These are phyloP conservation scores for Ovibos moschatus DNA, from an alignment of 2,113 vertebrate genomes.

Conservation along the genomic window DNA sequence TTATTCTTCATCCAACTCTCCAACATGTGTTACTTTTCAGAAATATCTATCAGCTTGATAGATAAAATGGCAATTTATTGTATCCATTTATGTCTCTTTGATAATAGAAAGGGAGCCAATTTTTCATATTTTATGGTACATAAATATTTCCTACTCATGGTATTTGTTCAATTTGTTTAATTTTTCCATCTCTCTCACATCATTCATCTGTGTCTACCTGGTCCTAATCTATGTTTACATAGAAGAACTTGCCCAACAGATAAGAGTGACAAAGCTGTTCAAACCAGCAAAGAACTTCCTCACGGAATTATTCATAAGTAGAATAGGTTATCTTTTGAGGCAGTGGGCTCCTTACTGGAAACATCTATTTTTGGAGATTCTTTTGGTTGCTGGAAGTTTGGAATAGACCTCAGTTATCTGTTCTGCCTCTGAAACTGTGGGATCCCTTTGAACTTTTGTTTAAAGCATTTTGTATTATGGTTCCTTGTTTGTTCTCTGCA, in stretches of 20 bases:
- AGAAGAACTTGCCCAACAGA: not conserved
- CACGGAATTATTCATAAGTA: not conserved
- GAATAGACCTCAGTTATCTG: not conserved
- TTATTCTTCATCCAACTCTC: not conserved
- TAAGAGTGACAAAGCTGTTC: not conserved
- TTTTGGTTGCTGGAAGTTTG: not conserved
- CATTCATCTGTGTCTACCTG: not conserved
- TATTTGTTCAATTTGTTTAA: slow-evolving; percentile 1
- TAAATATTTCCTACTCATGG: not conserved
- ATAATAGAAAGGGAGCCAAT: not conserved
- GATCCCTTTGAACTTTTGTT: not conserved
- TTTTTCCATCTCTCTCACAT: not conserved
- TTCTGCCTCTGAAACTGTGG: not conserved
- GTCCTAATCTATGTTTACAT: not conserved
- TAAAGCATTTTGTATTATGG: not conserved
- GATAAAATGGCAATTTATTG: not conserved
- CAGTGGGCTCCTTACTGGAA: not conserved
- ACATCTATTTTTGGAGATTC: not conserved
- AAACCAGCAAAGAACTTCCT: not conserved
- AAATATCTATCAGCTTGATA: not conserved
- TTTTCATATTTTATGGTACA: not conserved
- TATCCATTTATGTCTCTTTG: not conserved
- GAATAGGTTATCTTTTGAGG: not conserved
- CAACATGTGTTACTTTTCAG: not conserved
- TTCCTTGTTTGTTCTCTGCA: not conserved